These are phyloP conservation scores for Halocynthia roretzi DNA, from an alignment of 23 tunicate genomes.

Conservation along the genomic window DNA sequence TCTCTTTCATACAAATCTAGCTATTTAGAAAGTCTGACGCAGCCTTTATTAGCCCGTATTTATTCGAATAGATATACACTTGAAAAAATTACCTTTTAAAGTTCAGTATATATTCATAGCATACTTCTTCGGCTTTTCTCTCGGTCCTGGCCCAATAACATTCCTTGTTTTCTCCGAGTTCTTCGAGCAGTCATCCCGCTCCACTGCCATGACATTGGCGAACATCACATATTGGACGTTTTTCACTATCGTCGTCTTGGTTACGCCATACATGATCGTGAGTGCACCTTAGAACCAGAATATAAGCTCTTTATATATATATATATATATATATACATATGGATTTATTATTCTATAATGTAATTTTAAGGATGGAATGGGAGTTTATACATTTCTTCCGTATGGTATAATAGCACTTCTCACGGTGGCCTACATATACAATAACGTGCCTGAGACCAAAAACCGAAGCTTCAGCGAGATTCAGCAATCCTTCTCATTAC, in stretches of 20 bases:
- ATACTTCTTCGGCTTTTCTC: not conserved
- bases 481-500: not conserved
- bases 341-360: too few relatives aligned
- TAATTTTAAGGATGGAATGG: slow-evolving; percentile 25
- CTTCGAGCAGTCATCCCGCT: slow-evolving; percentile 11
- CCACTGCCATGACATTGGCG: not conserved
- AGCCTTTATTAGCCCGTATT: too few relatives aligned
- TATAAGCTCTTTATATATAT: too few relatives aligned
- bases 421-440: slow-evolving; percentile 3
- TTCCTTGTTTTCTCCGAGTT: not conserved
- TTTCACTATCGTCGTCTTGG: not conserved
- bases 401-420: slow-evolving; percentile 4
- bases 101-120: not conserved
- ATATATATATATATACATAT: too few relatives aligned
- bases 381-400: slow-evolving; percentile 39
- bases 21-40: too few relatives aligned
- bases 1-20: too few relatives aligned
- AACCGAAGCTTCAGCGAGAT: slow-evolving; percentile 26
- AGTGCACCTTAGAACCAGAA: not conserved
- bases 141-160: not conserved
- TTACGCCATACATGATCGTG: slow-evolving; percentile 11
- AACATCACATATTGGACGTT: not conserved
- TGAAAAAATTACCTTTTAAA: too few relatives aligned
- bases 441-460: slow-evolving; percentile 33
- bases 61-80: too few relatives aligned